Evolutionary conservation across 2,888 invertebrate genomes (phyloP).

Genomic region (Zelleria hepariella): DNA sequence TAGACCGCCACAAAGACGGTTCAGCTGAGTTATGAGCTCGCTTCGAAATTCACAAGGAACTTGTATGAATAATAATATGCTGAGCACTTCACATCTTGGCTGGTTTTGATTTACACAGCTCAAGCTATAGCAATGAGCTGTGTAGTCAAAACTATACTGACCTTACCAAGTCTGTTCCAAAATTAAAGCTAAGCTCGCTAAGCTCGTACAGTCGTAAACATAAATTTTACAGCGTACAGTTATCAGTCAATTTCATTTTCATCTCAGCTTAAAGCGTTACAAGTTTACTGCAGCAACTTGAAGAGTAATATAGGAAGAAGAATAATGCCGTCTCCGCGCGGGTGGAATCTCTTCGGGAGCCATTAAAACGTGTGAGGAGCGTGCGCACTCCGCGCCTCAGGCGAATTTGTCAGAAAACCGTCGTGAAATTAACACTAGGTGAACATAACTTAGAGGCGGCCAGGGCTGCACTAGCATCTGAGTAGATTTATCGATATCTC

Average conservation of each 20-base stretch:
- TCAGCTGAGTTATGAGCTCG: constrained; percentile 29
- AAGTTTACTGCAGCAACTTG: constrained; percentile 19
- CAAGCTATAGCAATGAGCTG: neutral
- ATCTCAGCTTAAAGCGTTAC: neutral
- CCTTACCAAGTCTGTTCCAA: neutral
- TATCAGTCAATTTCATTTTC: neutral
- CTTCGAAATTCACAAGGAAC: constrained; percentile 32
- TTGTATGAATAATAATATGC: constrained; percentile 40
- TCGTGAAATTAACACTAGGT: constrained; percentile 57
- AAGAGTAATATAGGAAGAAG: constrained; percentile 26
- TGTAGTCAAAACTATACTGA: too few relatives aligned
- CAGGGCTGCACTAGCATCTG: constrained; percentile 28
- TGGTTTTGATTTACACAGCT: constrained; percentile 1
- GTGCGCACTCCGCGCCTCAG: constrained; percentile 25
- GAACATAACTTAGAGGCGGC: constrained; percentile 44
- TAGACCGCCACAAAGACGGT: constrained; percentile 26
- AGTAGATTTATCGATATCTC: constrained; percentile 35
- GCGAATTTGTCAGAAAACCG: constrained; percentile 52
- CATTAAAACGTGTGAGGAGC: constrained; percentile 22
- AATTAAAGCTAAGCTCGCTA: neutral
- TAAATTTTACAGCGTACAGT: neutral
- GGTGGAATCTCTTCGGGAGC: constrained; percentile 18
- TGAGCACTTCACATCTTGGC: too few relatives aligned
- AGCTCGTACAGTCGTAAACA: constrained; percentile 8
- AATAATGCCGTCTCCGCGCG: constrained; percentile 24